Base-by-base conservation (phyloP, 2,113 vertebrate species). In the Okapia johnstoni region DNA sequence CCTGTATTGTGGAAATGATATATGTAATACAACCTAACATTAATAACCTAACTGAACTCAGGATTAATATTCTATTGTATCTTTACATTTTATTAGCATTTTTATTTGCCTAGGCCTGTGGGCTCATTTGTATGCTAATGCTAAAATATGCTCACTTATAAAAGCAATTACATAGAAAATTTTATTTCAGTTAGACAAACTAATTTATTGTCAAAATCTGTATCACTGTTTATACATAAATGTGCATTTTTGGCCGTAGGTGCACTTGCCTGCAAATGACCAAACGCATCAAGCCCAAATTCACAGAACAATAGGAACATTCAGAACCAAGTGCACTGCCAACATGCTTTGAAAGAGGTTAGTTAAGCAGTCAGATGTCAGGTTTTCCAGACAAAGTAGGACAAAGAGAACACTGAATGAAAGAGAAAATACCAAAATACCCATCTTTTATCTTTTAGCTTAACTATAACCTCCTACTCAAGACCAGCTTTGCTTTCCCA, bases 11-110 rank as follows among this genome's bases (percentile, higher is more conserved):
- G 46, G 43, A 84, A 97, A 81, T 57, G 30, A 88, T 88, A 52
- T 54, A n/a, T 95, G 28, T 88, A 91, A 93, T 52, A 1, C 50
- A 76, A 21, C 90, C 50, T 85, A 91, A 83, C 46, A 94, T 61
- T 76, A 90, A 63, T 43, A 97, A 26, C n/a, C 88, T 96, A 92
- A 77, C 77, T 28, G n/a, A 96, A 97, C 66, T 93, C 25, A 87
- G 48, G 94, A 77, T 80, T 97, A 96, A 80, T 94, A 87, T 87
- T 91, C 84, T 81, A 43, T 73, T 88, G 33, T 88, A 76, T 58
- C 95, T 95, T 97, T 95, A 96, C 55, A 85, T 96, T 96, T 96
- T 94, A 90, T 93, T 97, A 97, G 94, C 90, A 96, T 96, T 96
- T 97, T 97, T 94, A 90, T 96, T 96, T 97, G 94, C 83, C 80